Conservation (phyloP, 2,797 vertebrate genomes). For the Squalus acanthias region DNA sequence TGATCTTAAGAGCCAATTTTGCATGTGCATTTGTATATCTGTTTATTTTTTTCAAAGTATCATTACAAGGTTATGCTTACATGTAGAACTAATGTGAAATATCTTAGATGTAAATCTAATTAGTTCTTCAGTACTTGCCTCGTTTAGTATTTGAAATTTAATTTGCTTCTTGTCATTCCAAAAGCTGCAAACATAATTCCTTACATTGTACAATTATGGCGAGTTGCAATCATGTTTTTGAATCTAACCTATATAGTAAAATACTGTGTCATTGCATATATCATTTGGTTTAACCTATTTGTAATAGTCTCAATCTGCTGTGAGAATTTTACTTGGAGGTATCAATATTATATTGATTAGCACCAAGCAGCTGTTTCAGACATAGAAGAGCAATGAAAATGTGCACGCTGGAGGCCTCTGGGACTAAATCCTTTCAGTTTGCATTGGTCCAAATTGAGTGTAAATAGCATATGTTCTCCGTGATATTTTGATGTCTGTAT, state of each 20-base stretch:
- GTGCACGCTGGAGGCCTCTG: neutral
- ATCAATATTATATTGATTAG: conserved; percentile 18
- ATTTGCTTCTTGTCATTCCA: no score
- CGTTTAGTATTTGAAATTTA: neutral
- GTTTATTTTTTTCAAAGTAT: no score
- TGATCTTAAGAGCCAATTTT: neutral
- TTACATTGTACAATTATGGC: neutral
- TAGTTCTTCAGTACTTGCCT: neutral
- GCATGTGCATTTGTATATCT: neutral
- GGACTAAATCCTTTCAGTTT: neutral
- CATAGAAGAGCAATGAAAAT: neutral
- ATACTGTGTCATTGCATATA: neutral
- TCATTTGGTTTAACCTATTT: neutral
- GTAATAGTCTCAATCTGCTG: neutral
- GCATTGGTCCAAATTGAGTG: neutral
- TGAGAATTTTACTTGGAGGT: neutral
- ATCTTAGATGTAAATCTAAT: neutral
- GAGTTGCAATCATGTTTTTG: neutral
- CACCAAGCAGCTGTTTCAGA: neutral
- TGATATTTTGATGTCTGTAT: neutral
- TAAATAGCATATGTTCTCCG: neutral
- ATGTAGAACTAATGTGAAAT: neutral
- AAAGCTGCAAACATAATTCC: neutral
- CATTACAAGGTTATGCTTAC: neutral
- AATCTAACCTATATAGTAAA: neutral